Conservation (phyloP, 1,140 invertebrate species). For the Heterodera schachtii region DNA sequence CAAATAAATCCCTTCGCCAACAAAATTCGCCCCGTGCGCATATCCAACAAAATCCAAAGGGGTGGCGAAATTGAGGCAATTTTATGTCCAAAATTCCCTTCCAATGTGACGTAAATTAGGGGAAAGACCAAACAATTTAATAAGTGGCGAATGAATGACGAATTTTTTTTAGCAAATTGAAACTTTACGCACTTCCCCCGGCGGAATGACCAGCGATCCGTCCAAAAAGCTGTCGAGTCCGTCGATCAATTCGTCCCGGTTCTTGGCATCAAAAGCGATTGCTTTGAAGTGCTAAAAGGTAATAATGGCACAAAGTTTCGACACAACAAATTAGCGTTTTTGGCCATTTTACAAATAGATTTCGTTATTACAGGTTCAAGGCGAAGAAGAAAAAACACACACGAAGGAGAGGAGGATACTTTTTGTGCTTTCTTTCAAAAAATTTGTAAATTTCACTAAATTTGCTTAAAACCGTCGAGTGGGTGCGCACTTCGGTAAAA, state of each 20-base stretch:
- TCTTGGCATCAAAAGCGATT: constrained; percentile 62
- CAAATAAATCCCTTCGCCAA: not conserved
- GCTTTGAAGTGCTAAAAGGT: constrained; percentile 65
- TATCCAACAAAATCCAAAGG: not conserved
- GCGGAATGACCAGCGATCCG: constrained; percentile 67
- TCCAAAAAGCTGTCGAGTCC: constrained; percentile 68
- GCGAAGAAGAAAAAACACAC: not conserved
- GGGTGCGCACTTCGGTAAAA: not conserved
- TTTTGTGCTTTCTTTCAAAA: not conserved
- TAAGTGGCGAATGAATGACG: not conserved
- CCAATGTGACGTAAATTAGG: not conserved
- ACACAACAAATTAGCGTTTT: not conserved
- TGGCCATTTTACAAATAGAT: not conserved
- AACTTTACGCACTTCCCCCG: constrained; percentile 57
- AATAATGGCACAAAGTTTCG: no score
- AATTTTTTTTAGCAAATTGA: not conserved
- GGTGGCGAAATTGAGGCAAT: not conserved
- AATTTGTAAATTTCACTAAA: not conserved
- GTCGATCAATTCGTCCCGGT: constrained; percentile 62
- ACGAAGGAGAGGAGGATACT: not conserved
- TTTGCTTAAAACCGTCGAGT: constrained; percentile 5
- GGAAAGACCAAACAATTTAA: not conserved
- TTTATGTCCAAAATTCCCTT: not conserved
- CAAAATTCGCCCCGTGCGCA: not conserved
- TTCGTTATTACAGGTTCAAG: not conserved